Base-by-base conservation (phyloP, 2,888 invertebrate genomes). In the Troilus luridus region DNA sequence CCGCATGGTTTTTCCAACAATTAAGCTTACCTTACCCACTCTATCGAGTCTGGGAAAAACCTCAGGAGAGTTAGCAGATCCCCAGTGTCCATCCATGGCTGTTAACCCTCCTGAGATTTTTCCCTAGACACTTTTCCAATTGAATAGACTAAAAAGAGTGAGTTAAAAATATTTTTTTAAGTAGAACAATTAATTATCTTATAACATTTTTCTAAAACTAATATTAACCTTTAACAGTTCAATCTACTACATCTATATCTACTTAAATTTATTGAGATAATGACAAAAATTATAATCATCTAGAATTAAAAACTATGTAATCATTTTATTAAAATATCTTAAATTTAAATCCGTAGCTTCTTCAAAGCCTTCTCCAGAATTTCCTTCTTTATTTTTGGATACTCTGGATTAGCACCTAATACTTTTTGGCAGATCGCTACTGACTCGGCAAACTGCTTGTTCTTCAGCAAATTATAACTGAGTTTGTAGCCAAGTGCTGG, bases 401-500 rank as follows among this genome's bases (percentile, higher is more conserved):
- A 99, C 92, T 98, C 98, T 0, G 98, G 98, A 94, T 97, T 97
- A 58, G 96, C 95, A 93, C 96, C 96, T 77, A 98, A 94, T 17
- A 99, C 97, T 93, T 97, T 96, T 93, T 98, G 97, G 92, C 98
- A 98, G 0, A 97, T 96, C 93, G 98, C 98, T 92, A 99, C 98
- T 27, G 99, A 98, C 93, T 98, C 98, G 0, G 98, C 98, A 94
- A 97, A 97, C 88, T 95, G 94, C 94, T 98, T 98, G 19, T 97
- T 96, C 94, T 99, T 99, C 94, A 99, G 96, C 93, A 97, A 97
- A 93, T 98, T 97, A 94, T 98, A 98, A 0, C 98, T 98, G 59
- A 99, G 95, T 94, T 98, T 99, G 94, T 97, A 99, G 0, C 99
- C 99, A 72, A 99, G 96, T 0, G 96, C 95, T 0, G 98, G 96